Conservation (phyloP, 1,140 invertebrate genomes). For the Listronotus bonariensis region DNA sequence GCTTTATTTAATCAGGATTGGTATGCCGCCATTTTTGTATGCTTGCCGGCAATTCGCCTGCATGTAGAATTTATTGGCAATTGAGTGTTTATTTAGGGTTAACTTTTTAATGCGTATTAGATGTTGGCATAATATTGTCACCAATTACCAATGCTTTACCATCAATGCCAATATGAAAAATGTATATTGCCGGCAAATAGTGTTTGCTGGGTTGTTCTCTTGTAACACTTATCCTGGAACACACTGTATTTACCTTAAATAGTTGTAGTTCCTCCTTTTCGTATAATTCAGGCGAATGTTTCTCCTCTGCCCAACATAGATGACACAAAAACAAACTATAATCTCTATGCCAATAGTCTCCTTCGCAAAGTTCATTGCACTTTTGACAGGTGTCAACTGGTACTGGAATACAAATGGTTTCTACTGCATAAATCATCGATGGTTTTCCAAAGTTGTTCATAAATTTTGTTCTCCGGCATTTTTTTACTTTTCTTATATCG, state of each 20-base stretch:
- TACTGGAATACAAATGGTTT: slow-evolving; percentile 42
- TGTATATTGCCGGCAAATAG: too few relatives aligned
- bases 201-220: too few relatives aligned
- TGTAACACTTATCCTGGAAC: too few relatives aligned
- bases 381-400: slow-evolving; percentile 43
- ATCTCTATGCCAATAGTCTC: slow-evolving; percentile 49
- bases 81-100: too few relatives aligned
- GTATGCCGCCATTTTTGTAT: too few relatives aligned
- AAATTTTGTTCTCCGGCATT: slow-evolving; percentile 38
- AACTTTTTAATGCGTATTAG: too few relatives aligned
- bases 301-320: slow-evolving; percentile 44
- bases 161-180: too few relatives aligned
- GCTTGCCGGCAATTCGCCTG: too few relatives aligned
- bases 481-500: slow-evolving; percentile 22
- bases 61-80: too few relatives aligned
- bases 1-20: too few relatives aligned
- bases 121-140: too few relatives aligned
- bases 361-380: slow-evolving; percentile 41
- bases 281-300: slow-evolving; percentile 35
- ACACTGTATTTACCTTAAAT: slow-evolving; percentile 47
- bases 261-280: slow-evolving; percentile 35
- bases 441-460: slow-evolving; percentile 42
- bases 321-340: slow-evolving; percentile 44
- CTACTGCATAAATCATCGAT: slow-evolving; percentile 38
- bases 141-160: too few relatives aligned